Base-by-base conservation (phyloP, 2,888 invertebrate species). In the Octonoba sinensis region DNA sequence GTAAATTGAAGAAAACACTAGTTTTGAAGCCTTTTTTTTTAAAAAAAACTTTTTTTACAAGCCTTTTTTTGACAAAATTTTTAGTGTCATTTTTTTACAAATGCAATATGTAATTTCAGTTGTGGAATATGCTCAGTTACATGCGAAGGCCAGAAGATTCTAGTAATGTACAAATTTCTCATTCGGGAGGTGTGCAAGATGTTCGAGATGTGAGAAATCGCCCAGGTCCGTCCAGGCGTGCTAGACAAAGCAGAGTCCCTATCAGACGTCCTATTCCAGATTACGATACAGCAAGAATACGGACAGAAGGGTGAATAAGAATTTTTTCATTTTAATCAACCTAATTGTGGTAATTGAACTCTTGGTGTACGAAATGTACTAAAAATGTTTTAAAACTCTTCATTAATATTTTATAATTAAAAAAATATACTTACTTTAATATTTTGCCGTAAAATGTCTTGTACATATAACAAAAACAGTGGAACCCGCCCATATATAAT, bases 181-280 rank as follows among this genome's bases (percentile, higher is more conserved):
- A 56, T 49, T 13, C 60, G 8, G 36, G 36, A 36, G 36, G 36
- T 11, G 36, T 36, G 36, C 59, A 64, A 27, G 72, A 71, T 46
- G 44, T 60, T 24, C 59, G 82, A 44, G 73, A 75, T 54, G 64
- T 49, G 4, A 44, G 64, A 12, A 74, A 64, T 57, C 65, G 82
- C 3, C 76, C 82, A 47, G 82, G 82, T 12, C 82, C 82, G 20
- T 82, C 82, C 27, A 66, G 82, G 36, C 66, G 74, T 18, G 49
- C 49, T 47, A 60, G 82, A 36, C 72, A 60, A 20, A 69, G 70
- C 27, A 49, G 82, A 27, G 36, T 62, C 59, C 70, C 70, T 46
- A 49, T 46, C 60, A 66, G 82, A 4, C 49, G 82, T 15, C 44
- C 51, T 0, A 24, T 22, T 27, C 75, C 57, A 18, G 82, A 82